Conservation (phyloP, 2,797 vertebrate genomes). For the Poeciliopsis paucimaculata region DNA sequence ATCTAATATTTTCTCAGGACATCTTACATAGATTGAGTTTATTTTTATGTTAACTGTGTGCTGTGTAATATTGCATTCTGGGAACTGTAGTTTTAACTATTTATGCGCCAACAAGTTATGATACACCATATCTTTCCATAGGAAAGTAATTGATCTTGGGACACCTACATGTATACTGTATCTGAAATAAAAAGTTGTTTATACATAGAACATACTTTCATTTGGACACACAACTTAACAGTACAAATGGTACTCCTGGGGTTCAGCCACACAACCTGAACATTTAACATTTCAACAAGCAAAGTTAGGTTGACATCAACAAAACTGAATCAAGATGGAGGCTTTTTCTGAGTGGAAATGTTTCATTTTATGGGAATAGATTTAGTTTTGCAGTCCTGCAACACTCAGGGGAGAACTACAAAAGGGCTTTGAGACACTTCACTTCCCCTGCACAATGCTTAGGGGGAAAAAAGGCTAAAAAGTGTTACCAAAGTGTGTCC, state of each 20-base stretch:
- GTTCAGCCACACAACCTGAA: slow-evolving; percentile 38
- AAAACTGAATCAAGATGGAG: slow-evolving; percentile 11
- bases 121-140: neutral
- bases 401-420: slow-evolving; percentile 3
- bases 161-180: neutral
- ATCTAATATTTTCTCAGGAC: neutral
- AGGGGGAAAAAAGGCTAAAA: slow-evolving; percentile 28
- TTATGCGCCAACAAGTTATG: neutral
- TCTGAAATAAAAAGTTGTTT: slow-evolving; percentile 11
- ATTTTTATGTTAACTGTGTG: neutral
- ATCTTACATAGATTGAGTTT: neutral
- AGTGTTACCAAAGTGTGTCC: slow-evolving; percentile 33
- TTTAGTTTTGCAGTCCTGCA: slow-evolving; percentile 21
- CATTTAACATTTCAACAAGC: slow-evolving; percentile 38
- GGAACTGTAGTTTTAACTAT: neutral
- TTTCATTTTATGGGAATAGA: slow-evolving; percentile 1
- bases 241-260: slow-evolving; percentile 35
- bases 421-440: slow-evolving; percentile 16
- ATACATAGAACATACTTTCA: slow-evolving; percentile 14
- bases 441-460: slow-evolving; percentile 35
- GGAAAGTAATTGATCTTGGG: neutral
- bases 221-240: slow-evolving; percentile 25
- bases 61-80: neutral
- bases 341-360: slow-evolving; percentile 11
- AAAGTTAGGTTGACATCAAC: slow-evolving; percentile 32